These are phyloP conservation scores for Anisognathus igniventris DNA, from an alignment of 2,797 vertebrate species.

Conservation along the genomic window DNA sequence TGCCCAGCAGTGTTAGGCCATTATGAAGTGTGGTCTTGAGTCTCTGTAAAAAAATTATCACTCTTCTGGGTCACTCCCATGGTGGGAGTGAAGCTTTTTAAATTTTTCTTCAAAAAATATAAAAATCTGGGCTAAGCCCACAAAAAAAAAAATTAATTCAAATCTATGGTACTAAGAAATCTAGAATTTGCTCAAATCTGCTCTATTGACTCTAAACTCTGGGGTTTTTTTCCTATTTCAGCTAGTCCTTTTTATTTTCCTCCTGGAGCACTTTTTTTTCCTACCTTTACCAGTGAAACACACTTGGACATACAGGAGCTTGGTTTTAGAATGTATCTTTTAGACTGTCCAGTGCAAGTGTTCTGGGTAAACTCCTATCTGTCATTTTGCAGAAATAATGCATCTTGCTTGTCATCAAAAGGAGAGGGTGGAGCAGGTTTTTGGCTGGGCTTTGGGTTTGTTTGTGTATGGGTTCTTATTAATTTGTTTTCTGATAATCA, in stretches of 20 bases:
- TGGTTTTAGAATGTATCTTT: neutral
- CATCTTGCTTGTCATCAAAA: neutral
- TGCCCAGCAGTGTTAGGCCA: neutral
- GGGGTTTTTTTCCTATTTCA: accelerated
- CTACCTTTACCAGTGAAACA: neutral
- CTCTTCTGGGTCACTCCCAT: neutral
- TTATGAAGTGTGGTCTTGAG: neutral
- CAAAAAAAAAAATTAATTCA: neutral
- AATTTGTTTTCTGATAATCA: neutral
- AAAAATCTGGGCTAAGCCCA: neutral
- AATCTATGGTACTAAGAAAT: neutral
- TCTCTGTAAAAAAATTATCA: neutral
- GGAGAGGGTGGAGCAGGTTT: neutral
- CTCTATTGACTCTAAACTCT: neutral
- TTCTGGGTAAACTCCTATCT: neutral
- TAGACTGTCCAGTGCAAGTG: neutral
- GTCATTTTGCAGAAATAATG: neutral
- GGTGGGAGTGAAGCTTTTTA: neutral
- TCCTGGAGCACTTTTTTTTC: neutral
- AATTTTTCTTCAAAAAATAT: neutral
- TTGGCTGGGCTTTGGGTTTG: neutral
- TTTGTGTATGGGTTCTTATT: neutral
- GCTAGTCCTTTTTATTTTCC: neutral
- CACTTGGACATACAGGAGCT: neutral
- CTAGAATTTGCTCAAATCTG: neutral